phyloP scores from a whole-genome alignment of 2,113 vertebrate species.

The Balaeniceps rex region DNA sequence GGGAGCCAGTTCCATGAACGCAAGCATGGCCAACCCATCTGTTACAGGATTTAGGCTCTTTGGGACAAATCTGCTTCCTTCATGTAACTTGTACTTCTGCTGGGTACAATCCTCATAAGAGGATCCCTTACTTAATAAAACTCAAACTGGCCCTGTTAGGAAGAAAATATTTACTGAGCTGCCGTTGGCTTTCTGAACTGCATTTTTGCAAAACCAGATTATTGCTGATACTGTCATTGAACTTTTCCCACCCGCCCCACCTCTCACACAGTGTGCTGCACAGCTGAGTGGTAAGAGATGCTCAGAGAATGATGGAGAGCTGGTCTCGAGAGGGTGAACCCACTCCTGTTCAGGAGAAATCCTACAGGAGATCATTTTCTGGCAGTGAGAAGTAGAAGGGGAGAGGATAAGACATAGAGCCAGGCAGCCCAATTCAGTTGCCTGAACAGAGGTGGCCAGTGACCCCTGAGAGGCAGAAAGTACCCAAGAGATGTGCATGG shows the following conservation, averaged over 20 bases:
- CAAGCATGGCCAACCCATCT: neutral
- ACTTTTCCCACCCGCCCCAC: neutral
- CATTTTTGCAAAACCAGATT: neutral
- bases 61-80: neutral
- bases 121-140: neutral
- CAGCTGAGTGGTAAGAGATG: neutral
- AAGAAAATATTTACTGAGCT: neutral
- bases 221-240: neutral
- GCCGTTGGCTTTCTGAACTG: neutral
- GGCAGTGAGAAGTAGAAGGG: neutral
- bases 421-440: neutral
- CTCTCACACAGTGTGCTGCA: neutral
- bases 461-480: neutral
- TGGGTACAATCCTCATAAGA: neutral
- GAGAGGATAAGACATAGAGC: neutral
- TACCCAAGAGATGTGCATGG: neutral
- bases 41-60: neutral
- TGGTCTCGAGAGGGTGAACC: neutral
- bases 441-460: neutral
- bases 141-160: neutral
- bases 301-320: neutral
- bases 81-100: neutral
- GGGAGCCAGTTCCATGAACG: neutral
- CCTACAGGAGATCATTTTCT: neutral
- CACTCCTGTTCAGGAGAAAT: neutral